Conservation (phyloP, 2,113 vertebrate genomes). For the Craseonycteris thonglongyai region DNA sequence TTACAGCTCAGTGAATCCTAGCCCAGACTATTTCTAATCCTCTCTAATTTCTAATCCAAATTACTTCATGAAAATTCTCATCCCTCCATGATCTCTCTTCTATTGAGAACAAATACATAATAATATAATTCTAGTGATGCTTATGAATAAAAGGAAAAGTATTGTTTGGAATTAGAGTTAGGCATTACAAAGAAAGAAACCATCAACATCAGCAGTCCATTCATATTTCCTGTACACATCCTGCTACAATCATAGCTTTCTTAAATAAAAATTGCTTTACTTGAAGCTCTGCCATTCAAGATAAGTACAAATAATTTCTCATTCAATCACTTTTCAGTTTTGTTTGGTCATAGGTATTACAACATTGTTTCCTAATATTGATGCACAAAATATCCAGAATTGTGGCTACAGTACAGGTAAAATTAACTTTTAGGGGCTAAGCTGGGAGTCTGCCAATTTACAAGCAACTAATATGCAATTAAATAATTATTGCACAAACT, state of each 20-base stretch:
- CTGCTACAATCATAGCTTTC: neutral
- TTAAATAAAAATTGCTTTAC: neutral
- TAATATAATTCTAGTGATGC: neutral
- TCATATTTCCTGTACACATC: neutral
- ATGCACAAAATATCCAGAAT: neutral
- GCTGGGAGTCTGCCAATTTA: neutral
- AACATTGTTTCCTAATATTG: neutral
- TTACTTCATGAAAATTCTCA: neutral
- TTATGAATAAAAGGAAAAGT: neutral
- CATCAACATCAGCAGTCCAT: neutral
- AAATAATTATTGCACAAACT: neutral
- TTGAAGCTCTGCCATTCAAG: neutral
- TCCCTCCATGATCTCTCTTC: neutral
- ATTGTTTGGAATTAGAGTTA: neutral
- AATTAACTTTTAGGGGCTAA: neutral
- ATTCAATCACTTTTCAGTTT: neutral
- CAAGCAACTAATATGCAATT: neutral
- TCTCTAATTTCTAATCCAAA: neutral
- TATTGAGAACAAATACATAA: neutral
- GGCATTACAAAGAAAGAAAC: constrained; percentile 2
- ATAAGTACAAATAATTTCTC: neutral
- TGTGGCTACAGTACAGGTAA: neutral
- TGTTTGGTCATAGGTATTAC: neutral
- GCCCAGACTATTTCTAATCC: neutral
- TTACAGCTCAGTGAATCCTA: neutral